Percentiles rank a stretch among this genome's conserved stretches.
Conservation (phyloP, 1,140 invertebrate genomes). For the Lucilia sericata region DNA sequence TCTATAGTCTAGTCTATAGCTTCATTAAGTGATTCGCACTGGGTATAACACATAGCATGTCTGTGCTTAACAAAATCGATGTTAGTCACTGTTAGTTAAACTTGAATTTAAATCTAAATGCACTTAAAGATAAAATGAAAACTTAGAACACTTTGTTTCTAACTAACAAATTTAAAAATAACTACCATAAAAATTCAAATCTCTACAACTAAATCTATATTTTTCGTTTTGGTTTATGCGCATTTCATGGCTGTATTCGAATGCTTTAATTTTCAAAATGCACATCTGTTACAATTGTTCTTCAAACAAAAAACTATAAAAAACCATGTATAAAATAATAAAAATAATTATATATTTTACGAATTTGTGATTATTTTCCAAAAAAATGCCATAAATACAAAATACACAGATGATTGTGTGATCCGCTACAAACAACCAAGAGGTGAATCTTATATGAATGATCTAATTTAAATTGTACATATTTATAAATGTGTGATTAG, state of each 20-base stretch:
- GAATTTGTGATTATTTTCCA: neutral
- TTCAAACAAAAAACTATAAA: neutral
- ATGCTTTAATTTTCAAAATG: constrained; percentile 6
- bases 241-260: neutral
- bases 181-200: neutral
- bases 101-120: too few species aligned
- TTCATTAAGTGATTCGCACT: too few species aligned
- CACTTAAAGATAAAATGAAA: too few species aligned
- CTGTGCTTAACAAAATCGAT: too few species aligned
- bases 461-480: neutral
- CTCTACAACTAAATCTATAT: constrained; percentile 22
- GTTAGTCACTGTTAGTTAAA: too few species aligned
- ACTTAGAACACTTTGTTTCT: neutral
- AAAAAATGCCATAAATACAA: neutral
- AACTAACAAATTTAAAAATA: too few species aligned
- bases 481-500: neutral
- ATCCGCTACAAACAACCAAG: constrained; percentile 83
- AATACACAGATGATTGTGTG: constrained; percentile 83
- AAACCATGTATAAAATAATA: neutral
- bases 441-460: constrained; percentile 57
- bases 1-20: too few species aligned
- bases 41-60: too few species aligned
- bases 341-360: neutral
- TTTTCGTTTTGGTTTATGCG: constrained; percentile 29
- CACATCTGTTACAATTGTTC: constrained; percentile 11